These are phyloP conservation scores for Ophion obscuratus DNA, from an alignment of 2,888 invertebrate genomes.

Conservation along the genomic window DNA sequence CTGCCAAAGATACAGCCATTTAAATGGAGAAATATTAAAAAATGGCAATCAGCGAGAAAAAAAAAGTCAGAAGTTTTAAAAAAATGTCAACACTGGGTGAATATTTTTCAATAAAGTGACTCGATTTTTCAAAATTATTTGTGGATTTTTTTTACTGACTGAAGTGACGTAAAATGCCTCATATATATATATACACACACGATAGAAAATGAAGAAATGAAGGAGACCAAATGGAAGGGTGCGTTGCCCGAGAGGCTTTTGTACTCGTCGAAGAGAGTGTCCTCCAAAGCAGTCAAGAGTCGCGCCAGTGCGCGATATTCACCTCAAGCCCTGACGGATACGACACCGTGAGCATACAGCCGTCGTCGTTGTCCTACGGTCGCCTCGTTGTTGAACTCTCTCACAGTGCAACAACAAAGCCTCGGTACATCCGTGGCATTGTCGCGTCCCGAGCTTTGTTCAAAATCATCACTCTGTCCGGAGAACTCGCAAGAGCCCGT, in stretches of 20 bases:
- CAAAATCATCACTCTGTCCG: conserved; percentile 56
- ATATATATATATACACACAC: not conserved
- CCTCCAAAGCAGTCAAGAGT: conserved; percentile 17
- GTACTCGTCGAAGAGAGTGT: conserved; percentile 1
- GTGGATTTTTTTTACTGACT: no score
- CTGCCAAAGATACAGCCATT: no score
- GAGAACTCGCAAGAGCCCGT: conserved; percentile 38
- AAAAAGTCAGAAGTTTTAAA: no score
- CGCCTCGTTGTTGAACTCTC: conserved; percentile 36
- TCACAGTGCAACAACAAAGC: conserved; percentile 53
- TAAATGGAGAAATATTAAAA: no score
- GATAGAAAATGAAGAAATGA: conserved; percentile 3
- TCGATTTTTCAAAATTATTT: no score
- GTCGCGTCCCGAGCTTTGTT: conserved; percentile 60
- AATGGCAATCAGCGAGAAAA: no score
- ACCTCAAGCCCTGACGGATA: conserved; percentile 36
- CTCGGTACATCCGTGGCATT: conserved; percentile 49
- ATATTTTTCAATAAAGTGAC: no score
- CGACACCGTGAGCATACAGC: conserved; percentile 31
- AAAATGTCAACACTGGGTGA: no score
- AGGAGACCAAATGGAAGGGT: conserved; percentile 16
- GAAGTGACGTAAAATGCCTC: no score
- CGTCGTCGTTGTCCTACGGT: conserved; percentile 27
- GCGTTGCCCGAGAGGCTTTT: conserved; percentile 40
- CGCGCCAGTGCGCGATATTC: conserved; percentile 35